A percentile compares a stretch with the other conserved stretches of the same genome.
Conservation (phyloP, 2,888 invertebrate species). For the Priapulus caudatus region DNA sequence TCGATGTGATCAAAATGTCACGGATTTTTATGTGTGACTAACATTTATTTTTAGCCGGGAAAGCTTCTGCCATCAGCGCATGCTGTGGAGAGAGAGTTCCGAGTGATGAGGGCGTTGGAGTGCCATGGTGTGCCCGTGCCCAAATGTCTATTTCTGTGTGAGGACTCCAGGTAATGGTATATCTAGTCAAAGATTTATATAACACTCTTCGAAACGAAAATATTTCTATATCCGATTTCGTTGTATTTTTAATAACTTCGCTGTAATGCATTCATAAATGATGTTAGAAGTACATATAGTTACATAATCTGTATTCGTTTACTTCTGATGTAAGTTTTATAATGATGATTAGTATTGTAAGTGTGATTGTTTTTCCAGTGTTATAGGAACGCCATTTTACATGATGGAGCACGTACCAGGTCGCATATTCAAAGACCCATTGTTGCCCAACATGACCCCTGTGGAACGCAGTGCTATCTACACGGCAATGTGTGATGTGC, state of each 20-base stretch:
- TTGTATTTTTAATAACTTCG: too few relatives aligned
- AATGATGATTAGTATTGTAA: too few relatives aligned
- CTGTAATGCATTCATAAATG: too few relatives aligned
- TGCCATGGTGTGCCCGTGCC: constrained; percentile 38
- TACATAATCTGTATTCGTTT: too few relatives aligned
- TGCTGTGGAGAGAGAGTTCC: constrained; percentile 40
- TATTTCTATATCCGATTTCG: too few relatives aligned
- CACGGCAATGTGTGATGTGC: constrained; percentile 28
- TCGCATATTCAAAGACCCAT: constrained; percentile 34
- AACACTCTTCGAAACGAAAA: too few relatives aligned
- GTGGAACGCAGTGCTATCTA: constrained; percentile 33
- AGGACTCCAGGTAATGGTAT: constrained; percentile 28
- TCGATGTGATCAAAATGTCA: too few relatives aligned
- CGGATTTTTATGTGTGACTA: too few relatives aligned
- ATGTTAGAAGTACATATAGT: too few relatives aligned
- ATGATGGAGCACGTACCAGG: constrained; percentile 40
- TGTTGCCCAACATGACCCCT: constrained; percentile 28
- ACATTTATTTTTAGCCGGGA: constrained; percentile 34
- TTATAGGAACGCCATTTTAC: constrained; percentile 41
- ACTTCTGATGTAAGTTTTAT: too few relatives aligned
- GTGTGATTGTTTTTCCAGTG: too few relatives aligned
- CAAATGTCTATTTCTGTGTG: constrained; percentile 32
- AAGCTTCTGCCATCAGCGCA: constrained; percentile 41
- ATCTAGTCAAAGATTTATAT: too few relatives aligned
- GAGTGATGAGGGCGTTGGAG: constrained; percentile 37